Evolutionary conservation across 2,113 vertebrate genomes (phyloP).

Genomic region (Lucifuga dentata): DNA sequence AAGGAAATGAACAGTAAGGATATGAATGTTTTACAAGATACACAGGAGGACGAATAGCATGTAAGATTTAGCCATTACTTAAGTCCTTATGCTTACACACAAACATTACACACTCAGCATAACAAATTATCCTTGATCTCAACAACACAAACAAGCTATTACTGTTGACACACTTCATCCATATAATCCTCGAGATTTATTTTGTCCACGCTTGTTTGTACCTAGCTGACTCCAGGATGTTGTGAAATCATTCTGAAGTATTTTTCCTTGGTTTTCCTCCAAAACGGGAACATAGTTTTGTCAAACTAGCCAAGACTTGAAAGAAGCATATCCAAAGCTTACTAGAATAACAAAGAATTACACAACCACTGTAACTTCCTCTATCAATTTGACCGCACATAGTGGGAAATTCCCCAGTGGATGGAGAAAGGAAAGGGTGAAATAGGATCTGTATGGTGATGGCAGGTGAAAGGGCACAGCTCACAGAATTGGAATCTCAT

Average conservation of each 20-base stretch:
- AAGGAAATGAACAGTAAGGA: neutral
- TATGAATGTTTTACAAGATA: neutral
- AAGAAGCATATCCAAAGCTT: no score
- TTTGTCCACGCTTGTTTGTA: neutral
- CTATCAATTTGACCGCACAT: slow-evolving; percentile 32
- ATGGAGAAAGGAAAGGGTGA: slow-evolving; percentile 40
- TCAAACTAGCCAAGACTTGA: slow-evolving; percentile 15
- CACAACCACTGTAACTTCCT: slow-evolving; percentile 42
- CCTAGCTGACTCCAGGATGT: neutral
- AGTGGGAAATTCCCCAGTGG: slow-evolving; percentile 58
- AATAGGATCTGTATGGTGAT: slow-evolving; percentile 65
- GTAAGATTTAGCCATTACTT: neutral
- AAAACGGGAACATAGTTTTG: slow-evolving; percentile 8
- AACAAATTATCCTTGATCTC: slow-evolving; percentile 48
- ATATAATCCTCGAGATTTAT: slow-evolving; percentile 20
- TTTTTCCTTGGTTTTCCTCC: neutral
- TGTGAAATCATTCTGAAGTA: neutral
- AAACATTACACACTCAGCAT: slow-evolving; percentile 49
- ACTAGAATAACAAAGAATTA: neutral
- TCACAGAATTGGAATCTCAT: slow-evolving; percentile 64
- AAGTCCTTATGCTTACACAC: neutral
- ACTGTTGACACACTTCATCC: slow-evolving; percentile 29
- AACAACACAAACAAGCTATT: slow-evolving; percentile 39
- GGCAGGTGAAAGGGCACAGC: slow-evolving; percentile 71
- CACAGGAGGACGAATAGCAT: neutral